These are phyloP conservation scores for Squalus acanthias DNA, from an alignment of 2,797 vertebrate species.

Conservation along the genomic window DNA sequence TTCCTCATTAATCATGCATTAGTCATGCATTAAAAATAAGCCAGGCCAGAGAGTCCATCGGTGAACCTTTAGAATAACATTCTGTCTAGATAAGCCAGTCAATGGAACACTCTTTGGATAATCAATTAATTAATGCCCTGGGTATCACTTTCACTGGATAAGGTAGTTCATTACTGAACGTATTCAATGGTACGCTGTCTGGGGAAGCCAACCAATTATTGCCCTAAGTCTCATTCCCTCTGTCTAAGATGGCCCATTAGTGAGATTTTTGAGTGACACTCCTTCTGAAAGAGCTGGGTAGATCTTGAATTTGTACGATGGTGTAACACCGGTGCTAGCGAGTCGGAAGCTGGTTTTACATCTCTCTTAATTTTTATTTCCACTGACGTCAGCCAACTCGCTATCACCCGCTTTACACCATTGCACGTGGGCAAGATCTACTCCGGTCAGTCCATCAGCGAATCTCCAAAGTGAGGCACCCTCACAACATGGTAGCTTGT, in stretches of 20 bases:
- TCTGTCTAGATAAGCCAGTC: background rate
- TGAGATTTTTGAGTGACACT: background rate
- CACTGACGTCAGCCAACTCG: background rate
- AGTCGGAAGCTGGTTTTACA: background rate
- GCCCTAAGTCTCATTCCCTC: background rate
- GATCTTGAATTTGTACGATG: background rate
- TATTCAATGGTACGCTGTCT: background rate
- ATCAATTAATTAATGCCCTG: background rate
- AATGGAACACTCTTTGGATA: background rate
- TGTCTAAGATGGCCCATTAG: background rate
- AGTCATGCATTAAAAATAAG: background rate
- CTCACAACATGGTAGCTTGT: background rate
- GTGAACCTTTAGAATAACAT: background rate
- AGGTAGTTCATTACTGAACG: background rate
- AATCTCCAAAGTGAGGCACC: background rate
- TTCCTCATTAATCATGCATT: background rate
- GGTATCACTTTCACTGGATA: background rate
- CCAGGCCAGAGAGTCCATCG: background rate
- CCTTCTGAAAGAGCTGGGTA: background rate
- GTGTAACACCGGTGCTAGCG: background rate
- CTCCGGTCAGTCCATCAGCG: background rate
- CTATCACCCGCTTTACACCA: background rate
- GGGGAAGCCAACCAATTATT: background rate
- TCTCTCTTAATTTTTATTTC: background rate
- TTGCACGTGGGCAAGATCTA: background rate